phyloP scores from a whole-genome alignment of 37 sponge, comb jelly and placozoan species.

The Eunapius fragilis region DNA sequence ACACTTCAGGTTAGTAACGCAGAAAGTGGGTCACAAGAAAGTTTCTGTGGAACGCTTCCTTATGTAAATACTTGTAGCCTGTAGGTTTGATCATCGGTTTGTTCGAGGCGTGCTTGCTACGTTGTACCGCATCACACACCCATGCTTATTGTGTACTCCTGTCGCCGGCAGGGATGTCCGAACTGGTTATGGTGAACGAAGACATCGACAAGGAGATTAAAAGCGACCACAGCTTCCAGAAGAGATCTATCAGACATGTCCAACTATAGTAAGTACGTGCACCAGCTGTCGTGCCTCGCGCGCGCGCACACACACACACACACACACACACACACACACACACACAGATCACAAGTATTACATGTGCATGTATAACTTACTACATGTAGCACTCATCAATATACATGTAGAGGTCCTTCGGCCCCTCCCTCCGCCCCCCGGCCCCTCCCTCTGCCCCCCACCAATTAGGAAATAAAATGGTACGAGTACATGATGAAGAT shows the following conservation, averaged over 20 bases:
- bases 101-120: not conserved
- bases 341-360: too few species aligned
- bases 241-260: conserved; percentile 31
- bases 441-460: too few species aligned
- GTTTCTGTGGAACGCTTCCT: not conserved
- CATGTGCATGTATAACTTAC: too few species aligned
- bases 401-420: not conserved
- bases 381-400: too few species aligned
- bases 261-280: conserved; percentile 59
- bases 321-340: too few species aligned
- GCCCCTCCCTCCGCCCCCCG: too few species aligned
- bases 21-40: not conserved
- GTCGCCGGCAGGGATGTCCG: conserved; percentile 67
- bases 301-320: too few species aligned
- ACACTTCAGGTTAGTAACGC: conserved; percentile 76
- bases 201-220: conserved; percentile 82
- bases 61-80: not conserved
- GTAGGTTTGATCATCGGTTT: not conserved
- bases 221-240: conserved; percentile 64
- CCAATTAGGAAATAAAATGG: too few species aligned
- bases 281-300: not conserved
- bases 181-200: conserved; percentile 84
- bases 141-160: not conserved
- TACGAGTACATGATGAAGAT: too few species aligned
- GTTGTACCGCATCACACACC: not conserved